phyloP scores from a whole-genome alignment of 2,797 vertebrate species.

The Onychomys leucogaster region DNA sequence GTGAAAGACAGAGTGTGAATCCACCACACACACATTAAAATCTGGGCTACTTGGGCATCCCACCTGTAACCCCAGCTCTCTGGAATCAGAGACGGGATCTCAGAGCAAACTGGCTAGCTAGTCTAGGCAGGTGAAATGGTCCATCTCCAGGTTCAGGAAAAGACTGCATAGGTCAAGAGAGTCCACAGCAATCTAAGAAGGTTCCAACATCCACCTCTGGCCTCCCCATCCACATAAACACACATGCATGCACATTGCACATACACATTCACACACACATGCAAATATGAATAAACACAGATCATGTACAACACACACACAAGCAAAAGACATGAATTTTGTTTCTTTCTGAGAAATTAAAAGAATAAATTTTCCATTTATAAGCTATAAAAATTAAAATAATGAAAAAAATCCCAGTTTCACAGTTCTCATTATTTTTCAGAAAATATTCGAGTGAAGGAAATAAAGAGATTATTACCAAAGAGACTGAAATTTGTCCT shows the following conservation, averaged over 20 bases:
- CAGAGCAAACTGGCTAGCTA: background rate
- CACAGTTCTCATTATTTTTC: conserved; percentile 35
- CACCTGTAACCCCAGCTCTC: background rate
- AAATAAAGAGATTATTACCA: conserved; percentile 53
- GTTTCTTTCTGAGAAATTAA: background rate
- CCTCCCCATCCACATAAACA: background rate
- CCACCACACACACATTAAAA: background rate
- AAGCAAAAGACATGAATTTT: background rate
- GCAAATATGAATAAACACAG: background rate
- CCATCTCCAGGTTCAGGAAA: background rate
- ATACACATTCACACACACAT: background rate
- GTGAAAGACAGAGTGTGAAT: background rate
- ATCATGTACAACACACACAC: background rate
- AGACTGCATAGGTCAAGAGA: background rate
- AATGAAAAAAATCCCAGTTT: conserved; percentile 31
- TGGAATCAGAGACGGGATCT: background rate
- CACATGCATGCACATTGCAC: background rate
- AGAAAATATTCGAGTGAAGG: background rate
- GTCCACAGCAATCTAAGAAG: background rate
- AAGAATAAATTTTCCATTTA: conserved; percentile 38
- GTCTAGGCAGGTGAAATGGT: background rate
- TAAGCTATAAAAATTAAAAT: conserved; percentile 44
- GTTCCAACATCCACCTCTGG: background rate
- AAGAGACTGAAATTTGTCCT: background rate
- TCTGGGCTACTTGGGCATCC: background rate